A percentile compares a stretch with the other conserved stretches of the same genome.
These are phyloP conservation scores for Dasyprocta punctata DNA, from an alignment of 2,113 vertebrate genomes.

Conservation along the genomic window DNA sequence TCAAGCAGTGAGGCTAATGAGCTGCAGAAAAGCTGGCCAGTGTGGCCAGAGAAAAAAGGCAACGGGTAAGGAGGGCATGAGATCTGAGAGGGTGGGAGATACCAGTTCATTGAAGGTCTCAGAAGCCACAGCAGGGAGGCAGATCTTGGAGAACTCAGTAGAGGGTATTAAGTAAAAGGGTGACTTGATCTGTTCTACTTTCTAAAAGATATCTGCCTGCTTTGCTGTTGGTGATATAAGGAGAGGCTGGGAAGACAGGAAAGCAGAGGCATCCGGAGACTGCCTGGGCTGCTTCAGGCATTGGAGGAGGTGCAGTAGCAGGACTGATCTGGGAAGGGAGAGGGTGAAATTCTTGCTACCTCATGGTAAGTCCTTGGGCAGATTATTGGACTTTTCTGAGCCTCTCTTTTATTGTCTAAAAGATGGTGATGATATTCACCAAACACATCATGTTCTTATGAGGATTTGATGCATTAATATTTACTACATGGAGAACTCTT, in stretches of 20 bases:
- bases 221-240: background rate
- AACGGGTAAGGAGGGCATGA: background rate
- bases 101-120: background rate
- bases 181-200: background rate
- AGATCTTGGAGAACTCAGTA: background rate
- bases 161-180: background rate
- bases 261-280: background rate
- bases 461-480: background rate
- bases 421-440: background rate
- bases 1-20: background rate
- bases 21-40: background rate
- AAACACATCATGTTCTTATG: background rate
- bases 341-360: too few species aligned
- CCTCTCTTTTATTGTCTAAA: background rate
- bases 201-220: background rate
- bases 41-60: background rate
- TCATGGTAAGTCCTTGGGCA: background rate
- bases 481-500: background rate
- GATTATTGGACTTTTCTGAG: background rate
- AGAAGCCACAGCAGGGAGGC: background rate
- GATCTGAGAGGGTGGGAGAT: background rate
- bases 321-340: too few species aligned
- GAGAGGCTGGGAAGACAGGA: background rate
- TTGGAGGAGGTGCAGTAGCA: background rate
- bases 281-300: background rate